phyloP scores from a whole-genome alignment of 2,888 invertebrate genomes.

The Hypselothyrea guttata region DNA sequence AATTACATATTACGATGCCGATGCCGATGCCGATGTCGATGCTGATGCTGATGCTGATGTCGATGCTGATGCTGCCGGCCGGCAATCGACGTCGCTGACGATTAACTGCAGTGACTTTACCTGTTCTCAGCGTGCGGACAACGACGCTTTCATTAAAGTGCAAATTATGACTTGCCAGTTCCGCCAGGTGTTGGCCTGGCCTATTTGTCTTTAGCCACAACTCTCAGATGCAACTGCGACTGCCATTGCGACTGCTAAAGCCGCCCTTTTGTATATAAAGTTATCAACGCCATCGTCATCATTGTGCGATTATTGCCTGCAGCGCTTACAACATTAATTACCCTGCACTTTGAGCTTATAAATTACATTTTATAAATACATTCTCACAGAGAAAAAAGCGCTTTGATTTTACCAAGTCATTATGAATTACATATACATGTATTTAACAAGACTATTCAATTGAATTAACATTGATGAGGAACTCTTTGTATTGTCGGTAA shows the following conservation, averaged over 20 bases:
- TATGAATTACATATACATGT: not conserved
- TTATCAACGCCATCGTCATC: slow-evolving; percentile 67
- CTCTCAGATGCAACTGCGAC: slow-evolving; percentile 9
- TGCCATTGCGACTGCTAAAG: slow-evolving; percentile 4
- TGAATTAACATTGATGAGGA: not conserved
- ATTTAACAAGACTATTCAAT: slow-evolving; percentile 9
- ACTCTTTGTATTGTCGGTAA: slow-evolving; percentile 17
- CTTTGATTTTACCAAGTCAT: slow-evolving; percentile 1
- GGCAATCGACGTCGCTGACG: slow-evolving; percentile 61
- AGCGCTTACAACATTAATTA: slow-evolving; percentile 72
- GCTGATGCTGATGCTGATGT: not conserved
- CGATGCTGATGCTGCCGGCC: slow-evolving; percentile 12
- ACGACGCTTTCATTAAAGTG: slow-evolving; percentile 79
- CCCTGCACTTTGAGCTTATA: slow-evolving; percentile 36
- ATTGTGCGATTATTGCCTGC: slow-evolving; percentile 51
- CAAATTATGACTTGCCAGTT: slow-evolving; percentile 80
- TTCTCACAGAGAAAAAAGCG: slow-evolving; percentile 9
- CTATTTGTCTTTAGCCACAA: slow-evolving; percentile 70
- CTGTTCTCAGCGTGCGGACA: slow-evolving; percentile 41
- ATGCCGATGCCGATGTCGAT: slow-evolving; percentile 4
- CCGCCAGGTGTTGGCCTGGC: slow-evolving; percentile 79
- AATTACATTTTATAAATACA: slow-evolving; percentile 34
- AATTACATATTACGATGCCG: slow-evolving; percentile 64
- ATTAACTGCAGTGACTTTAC: slow-evolving; percentile 76
- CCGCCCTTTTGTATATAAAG: slow-evolving; percentile 65